Base-by-base conservation (phyloP, 2,797 vertebrate genomes). In the Cirrhinus molitorella region DNA sequence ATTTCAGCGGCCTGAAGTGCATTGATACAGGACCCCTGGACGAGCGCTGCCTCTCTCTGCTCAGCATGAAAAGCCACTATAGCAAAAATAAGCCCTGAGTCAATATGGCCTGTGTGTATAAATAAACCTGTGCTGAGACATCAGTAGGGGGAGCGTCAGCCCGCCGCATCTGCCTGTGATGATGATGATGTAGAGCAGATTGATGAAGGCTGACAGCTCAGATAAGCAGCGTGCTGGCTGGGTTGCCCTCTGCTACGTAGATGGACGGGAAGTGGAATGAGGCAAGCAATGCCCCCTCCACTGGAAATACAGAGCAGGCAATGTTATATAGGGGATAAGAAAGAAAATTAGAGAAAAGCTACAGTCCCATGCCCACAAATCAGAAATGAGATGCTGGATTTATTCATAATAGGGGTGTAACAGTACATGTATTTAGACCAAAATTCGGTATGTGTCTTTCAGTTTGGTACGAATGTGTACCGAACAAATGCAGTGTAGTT, bases 61-160 rank as follows among this genome's bases (percentile, higher is more conserved):
- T 47, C 81, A 83, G 81, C 65, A 49, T 68, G 81, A 78, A 83
- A 49, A 83, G 81, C 51, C 65, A 83, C 61, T 78, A 83, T 67
- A 43, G 81, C 65, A 70, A 83, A 83, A 83, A 83, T 83, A 83
- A 78, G 65, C 81, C 81, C 81, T 21, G 53, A 70, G 81, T 83
- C 81, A 83, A 83, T 83, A 83, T 59, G 81, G 81, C 65, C 51
- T 51, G 81, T 25, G 74, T 77, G 74, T 83, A 83, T 78, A 83
- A 83, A 83, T 83, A 83, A 83, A 83, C 81, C 53, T 78, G 53
- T 78, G 81, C 74, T 63, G 65, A 83, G 74, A 59, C 85, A 79
- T 86, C 80, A 79, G 75, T 47, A 47, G 59, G 70, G 57, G 16
- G 76, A 86, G 77, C 40, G 34, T 31, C 75, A 63, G 51, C 77